These are phyloP conservation scores for Thomomys bottae DNA, from an alignment of 2,113 vertebrate species.

Conservation along the genomic window DNA sequence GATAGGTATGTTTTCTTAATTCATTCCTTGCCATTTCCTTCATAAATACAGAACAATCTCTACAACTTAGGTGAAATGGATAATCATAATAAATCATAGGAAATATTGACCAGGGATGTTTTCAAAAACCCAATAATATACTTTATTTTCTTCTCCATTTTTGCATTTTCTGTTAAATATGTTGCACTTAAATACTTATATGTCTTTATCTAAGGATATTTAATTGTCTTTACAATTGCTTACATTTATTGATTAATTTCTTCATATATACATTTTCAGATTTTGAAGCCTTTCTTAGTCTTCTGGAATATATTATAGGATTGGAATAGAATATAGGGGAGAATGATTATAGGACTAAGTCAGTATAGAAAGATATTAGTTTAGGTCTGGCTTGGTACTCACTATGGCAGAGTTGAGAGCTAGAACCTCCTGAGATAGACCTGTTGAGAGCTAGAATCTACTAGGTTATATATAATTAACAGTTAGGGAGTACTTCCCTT, in stretches of 20 bases:
- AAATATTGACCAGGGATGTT: neutral
- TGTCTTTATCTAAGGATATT: neutral
- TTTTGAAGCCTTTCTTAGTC: neutral
- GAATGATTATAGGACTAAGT: no score
- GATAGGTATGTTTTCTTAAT: neutral
- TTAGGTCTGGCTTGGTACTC: neutral
- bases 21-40: conserved; percentile 18
- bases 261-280: neutral
- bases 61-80: neutral
- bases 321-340: no score
- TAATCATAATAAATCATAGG: conserved; percentile 1
- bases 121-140: conserved; percentile 27
- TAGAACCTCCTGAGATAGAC: neutral
- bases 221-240: neutral
- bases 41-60: conserved; percentile 34
- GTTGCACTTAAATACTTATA: neutral
- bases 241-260: neutral
- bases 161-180: neutral
- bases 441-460: neutral
- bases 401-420: neutral
- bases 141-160: neutral
- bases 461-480: no score
- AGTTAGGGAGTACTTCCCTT: neutral
- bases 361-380: no score
- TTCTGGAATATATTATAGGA: no score